phyloP scores from a whole-genome alignment of 1,140 invertebrate species.

The Hypothenemus hampei region DNA sequence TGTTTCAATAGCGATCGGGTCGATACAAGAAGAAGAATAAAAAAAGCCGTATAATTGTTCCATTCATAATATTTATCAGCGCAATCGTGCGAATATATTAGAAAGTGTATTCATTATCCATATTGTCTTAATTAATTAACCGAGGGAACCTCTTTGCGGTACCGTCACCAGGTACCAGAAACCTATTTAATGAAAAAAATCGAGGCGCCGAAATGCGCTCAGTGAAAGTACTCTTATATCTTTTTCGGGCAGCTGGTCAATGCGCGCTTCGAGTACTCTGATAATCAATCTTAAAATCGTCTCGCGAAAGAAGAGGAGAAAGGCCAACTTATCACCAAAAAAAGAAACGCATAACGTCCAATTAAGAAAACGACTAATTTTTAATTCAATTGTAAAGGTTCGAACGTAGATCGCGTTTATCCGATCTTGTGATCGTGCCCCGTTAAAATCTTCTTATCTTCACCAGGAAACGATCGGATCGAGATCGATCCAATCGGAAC shows the following conservation, averaged over 20 bases:
- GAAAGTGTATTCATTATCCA: background rate
- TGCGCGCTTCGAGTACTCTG: background rate
- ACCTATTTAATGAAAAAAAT: background rate
- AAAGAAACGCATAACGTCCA: background rate
- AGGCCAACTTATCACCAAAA: background rate
- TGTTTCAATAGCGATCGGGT: background rate
- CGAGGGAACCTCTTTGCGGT: no score
- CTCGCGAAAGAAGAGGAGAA: background rate
- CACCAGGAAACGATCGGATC: background rate
- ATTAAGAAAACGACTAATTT: background rate
- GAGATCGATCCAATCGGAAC: no score
- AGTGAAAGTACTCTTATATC: background rate
- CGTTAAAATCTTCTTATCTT: background rate
- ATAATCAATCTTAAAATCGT: constrained; percentile 1
- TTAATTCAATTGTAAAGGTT: no score
- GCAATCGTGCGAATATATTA: background rate
- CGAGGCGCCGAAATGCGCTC: background rate
- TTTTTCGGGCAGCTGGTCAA: background rate
- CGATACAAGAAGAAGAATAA: background rate
- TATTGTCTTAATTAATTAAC: background rate
- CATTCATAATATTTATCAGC: background rate
- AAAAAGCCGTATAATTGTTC: background rate
- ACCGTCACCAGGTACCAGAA: no score
- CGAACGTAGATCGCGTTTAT: no score
- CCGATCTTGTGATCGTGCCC: background rate